Conservation (phyloP, 2,888 invertebrate species). For the Cerastis rubricosa region DNA sequence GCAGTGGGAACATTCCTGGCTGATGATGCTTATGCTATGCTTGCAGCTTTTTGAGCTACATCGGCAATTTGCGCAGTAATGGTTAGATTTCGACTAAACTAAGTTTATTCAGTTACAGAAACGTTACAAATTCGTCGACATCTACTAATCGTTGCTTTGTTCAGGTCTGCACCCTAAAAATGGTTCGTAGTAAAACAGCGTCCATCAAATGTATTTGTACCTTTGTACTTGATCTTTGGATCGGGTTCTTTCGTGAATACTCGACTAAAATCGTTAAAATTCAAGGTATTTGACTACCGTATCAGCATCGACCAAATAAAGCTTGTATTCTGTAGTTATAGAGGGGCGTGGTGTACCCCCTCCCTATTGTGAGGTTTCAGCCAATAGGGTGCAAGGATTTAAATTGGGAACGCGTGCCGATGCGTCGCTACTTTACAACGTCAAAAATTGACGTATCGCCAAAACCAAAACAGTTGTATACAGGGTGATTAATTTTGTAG, state of each 20-base stretch:
- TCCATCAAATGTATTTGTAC: conserved; percentile 28
- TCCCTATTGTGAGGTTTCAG: conserved; percentile 56
- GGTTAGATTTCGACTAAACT: not conserved
- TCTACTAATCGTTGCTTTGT: not conserved
- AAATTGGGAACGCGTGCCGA: conserved; percentile 85
- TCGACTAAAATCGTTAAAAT: conserved; percentile 56
- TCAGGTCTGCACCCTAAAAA: conserved; percentile 1
- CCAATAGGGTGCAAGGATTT: conserved; percentile 77
- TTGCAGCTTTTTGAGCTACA: not conserved
- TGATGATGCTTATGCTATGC: too few relatives aligned
- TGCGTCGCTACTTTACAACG: conserved; percentile 80
- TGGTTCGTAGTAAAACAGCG: conserved; percentile 10
- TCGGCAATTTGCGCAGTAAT: not conserved
- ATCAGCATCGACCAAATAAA: conserved; percentile 76
- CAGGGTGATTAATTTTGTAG: conserved; percentile 13
- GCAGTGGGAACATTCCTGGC: too few relatives aligned
- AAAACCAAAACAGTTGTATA: conserved; percentile 78
- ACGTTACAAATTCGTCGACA: too few relatives aligned
- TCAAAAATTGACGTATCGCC: conserved; percentile 84
- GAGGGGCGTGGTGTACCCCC: conserved; percentile 71
- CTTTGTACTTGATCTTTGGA: conserved; percentile 61
- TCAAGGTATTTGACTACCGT: conserved; percentile 58
- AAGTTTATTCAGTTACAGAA: too few relatives aligned
- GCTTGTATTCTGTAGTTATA: conserved; percentile 71
- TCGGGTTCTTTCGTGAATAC: conserved; percentile 38